A percentile compares a stretch with the other conserved stretches of the same genome.
phyloP scores from a whole-genome alignment of 2,797 vertebrate species.

The Manis crassicaudata region DNA sequence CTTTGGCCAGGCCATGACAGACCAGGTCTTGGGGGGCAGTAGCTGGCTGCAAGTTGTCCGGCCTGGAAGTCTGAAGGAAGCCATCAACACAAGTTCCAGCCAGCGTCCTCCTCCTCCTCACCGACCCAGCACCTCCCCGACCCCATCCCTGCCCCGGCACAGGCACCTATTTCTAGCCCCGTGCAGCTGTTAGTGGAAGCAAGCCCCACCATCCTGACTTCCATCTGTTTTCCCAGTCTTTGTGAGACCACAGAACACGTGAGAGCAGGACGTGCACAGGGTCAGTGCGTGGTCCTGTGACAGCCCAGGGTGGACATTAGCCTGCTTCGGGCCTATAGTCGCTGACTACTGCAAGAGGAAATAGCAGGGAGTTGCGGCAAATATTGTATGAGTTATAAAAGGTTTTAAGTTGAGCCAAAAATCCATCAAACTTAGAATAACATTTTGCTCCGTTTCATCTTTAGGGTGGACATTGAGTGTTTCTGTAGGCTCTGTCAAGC shows the following conservation, averaged over 20 bases:
- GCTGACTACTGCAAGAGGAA: conserved; percentile 64
- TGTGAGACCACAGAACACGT: neutral
- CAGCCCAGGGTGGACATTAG: neutral
- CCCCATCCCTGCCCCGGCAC: fast-evolving
- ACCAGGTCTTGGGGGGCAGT: neutral
- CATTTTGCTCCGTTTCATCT: conserved; percentile 79
- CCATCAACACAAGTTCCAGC: neutral
- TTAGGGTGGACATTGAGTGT: conserved; percentile 75
- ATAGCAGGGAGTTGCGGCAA: conserved; percentile 65
- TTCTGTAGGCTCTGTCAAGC: conserved; percentile 79
- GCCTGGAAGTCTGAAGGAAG: neutral
- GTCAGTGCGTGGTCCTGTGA: neutral
- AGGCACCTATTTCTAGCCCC: fast-evolving
- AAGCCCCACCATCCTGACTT: neutral
- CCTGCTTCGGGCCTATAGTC: neutral
- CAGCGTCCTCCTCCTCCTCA: fast-evolving
- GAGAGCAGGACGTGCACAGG: neutral
- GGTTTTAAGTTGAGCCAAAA: conserved; percentile 83
- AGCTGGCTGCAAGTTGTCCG: neutral
- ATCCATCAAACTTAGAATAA: conserved; percentile 78
- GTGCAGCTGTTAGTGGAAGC: neutral
- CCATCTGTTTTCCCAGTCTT: neutral
- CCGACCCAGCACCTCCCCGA: neutral
- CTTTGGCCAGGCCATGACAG: neutral
- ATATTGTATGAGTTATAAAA: conserved; percentile 74